Evolutionary conservation across 2,113 vertebrate genomes (phyloP).

Genomic region (Speoplatyrhinus poulsoni): DNA sequence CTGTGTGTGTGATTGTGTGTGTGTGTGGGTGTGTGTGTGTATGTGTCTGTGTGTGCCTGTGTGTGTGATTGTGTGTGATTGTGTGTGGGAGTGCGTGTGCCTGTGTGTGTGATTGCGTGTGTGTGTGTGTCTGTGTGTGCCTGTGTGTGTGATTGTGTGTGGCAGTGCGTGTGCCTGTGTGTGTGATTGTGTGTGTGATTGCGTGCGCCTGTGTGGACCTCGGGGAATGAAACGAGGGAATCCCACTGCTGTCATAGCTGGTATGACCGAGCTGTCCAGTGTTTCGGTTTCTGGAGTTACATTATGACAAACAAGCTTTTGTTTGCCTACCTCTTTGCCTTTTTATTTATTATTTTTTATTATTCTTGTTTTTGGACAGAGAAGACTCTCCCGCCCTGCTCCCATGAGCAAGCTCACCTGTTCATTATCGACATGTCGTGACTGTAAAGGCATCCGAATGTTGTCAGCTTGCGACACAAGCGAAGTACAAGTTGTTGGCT

Average conservation of each 20-base stretch:
- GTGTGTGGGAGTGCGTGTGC: constrained; percentile 4
- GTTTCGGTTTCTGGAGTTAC: constrained; percentile 24
- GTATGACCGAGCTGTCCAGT: constrained; percentile 51
- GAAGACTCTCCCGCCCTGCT: no score
- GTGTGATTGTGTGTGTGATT: background rate
- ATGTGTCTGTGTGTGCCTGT: background rate
- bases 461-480: no score
- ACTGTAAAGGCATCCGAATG: background rate
- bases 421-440: constrained; percentile 22
- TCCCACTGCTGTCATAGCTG: constrained; percentile 61
- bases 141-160: background rate
- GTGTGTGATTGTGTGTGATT: background rate
- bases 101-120: background rate
- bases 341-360: background rate
- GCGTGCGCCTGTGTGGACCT: constrained; percentile 29
- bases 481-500: constrained; percentile 16
- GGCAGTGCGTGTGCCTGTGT: background rate
- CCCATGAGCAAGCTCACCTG: background rate
- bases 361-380: constrained; percentile 41
- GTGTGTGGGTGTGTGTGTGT: background rate
- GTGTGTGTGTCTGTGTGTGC: constrained; percentile 5
- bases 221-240: constrained; percentile 55
- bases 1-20: background rate
- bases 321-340: constrained; percentile 19
- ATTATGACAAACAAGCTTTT: constrained; percentile 55